Conservation (phyloP, 2,888 invertebrate species). For the Drosophila silvestris region DNA sequence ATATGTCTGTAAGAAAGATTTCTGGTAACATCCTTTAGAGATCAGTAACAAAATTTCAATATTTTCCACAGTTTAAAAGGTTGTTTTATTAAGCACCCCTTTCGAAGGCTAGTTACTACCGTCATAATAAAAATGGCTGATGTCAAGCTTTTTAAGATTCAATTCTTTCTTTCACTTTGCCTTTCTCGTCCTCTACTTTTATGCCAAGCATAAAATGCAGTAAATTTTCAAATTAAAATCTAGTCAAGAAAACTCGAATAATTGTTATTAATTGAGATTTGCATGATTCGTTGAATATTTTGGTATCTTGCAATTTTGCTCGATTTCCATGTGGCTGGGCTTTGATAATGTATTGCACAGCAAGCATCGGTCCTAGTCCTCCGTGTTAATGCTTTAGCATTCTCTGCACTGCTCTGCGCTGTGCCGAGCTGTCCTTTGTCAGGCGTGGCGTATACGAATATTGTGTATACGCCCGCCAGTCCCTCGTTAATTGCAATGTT, state of each 20-base stretch:
- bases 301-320: background rate
- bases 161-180: background rate
- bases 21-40: background rate
- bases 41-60: background rate
- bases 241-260: too few relatives aligned
- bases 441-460: conserved; percentile 17
- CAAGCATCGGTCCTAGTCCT: conserved; percentile 3
- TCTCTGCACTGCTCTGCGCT: background rate
- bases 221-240: background rate
- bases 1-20: background rate
- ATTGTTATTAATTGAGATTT: conserved; percentile 20
- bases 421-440: conserved; percentile 6
- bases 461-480: conserved; percentile 73
- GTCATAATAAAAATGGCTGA: background rate
- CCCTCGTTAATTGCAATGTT: conserved; percentile 80
- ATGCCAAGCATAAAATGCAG: background rate
- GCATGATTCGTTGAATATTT: conserved; percentile 5
- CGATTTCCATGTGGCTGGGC: conserved; percentile 28
- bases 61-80: background rate
- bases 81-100: too few relatives aligned
- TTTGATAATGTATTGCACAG: conserved; percentile 49
- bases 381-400: conserved; percentile 14
- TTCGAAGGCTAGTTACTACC: background rate
- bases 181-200: background rate
- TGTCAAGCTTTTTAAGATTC: background rate